Percentiles rank a stretch among this genome's conserved stretches.
Conservation (phyloP, 2,113 vertebrate genomes). For the Stigmatopora argus region DNA sequence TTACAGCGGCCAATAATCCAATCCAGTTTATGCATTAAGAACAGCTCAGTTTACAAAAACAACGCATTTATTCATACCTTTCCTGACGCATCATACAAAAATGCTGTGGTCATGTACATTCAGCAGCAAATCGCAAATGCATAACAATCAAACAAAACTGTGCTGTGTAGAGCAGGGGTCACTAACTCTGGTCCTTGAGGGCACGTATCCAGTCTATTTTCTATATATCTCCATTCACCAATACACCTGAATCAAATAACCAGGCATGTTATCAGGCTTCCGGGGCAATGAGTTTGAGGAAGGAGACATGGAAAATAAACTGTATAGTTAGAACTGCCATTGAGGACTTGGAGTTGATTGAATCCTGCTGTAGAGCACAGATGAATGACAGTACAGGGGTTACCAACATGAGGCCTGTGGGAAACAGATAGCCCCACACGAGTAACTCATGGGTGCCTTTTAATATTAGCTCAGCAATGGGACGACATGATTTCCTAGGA, state of each 20-base stretch:
- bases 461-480: background rate
- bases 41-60: conserved; percentile 38
- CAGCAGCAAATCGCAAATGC: conserved; percentile 40
- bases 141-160: conserved; percentile 22
- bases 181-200: too few species aligned
- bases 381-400: background rate
- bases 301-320: too few species aligned
- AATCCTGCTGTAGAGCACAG: too few species aligned
- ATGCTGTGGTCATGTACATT: conserved; percentile 39
- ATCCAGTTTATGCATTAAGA: conserved; percentile 10
- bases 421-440: background rate
- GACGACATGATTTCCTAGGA: background rate
- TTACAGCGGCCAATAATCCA: conserved; percentile 51
- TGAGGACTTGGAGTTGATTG: too few species aligned
- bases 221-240: too few species aligned
- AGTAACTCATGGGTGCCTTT: background rate
- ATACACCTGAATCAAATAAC: too few species aligned
- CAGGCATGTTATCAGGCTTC: too few species aligned
- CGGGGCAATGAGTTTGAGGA: too few species aligned
- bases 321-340: too few species aligned
- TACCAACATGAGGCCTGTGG: background rate
- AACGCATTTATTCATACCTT: conserved; percentile 22
- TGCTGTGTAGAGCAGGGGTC: too few species aligned
- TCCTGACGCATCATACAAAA: conserved; percentile 29
- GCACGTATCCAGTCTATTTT: too few species aligned